These are phyloP conservation scores for Cichladusa arquata DNA, from an alignment of 2,113 vertebrate species.

Conservation along the genomic window DNA sequence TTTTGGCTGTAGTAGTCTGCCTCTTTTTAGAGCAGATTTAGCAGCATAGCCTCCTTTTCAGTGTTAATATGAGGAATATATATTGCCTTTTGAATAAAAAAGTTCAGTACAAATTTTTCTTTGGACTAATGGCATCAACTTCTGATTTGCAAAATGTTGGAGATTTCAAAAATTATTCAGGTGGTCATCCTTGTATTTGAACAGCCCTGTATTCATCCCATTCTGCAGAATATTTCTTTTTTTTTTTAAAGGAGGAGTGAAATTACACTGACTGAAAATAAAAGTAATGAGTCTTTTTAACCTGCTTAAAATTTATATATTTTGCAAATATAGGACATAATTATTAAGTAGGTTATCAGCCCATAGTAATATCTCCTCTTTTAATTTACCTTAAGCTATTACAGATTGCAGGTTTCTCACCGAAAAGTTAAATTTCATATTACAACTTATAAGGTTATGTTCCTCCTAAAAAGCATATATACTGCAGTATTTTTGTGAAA, in stretches of 20 bases:
- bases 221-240: neutral
- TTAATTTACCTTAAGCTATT: neutral
- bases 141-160: neutral
- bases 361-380: neutral
- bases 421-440: neutral
- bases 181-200: neutral
- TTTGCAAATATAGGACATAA: neutral
- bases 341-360: neutral
- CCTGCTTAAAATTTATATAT: neutral
- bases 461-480: neutral
- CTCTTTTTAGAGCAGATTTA: neutral
- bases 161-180: neutral
- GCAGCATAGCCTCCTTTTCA: neutral
- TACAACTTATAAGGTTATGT: neutral
- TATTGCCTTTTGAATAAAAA: neutral
- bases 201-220: neutral
- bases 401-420: neutral
- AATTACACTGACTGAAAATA: neutral
- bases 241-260: neutral
- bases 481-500: neutral
- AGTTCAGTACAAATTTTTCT: neutral
- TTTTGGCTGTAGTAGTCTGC: neutral
- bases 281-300: neutral
- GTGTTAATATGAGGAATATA: neutral
- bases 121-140: neutral